phyloP scores from a whole-genome alignment of 2,888 invertebrate genomes.

The Stegophylla sp. region DNA sequence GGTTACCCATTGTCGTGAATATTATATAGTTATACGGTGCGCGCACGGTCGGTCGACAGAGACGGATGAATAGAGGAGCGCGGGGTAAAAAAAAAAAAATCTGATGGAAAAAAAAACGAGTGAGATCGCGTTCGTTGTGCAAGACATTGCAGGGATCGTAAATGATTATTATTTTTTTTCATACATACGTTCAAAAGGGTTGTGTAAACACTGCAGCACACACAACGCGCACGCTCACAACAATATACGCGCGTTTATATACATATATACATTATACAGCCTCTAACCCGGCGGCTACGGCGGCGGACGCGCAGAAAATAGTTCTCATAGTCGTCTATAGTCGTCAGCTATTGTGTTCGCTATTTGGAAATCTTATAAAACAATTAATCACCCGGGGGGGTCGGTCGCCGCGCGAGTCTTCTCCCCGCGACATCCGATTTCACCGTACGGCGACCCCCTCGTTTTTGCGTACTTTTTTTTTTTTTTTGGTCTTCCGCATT shows the following conservation, averaged over 20 bases:
- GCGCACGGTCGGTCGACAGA: not conserved
- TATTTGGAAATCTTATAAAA: conserved; percentile 59
- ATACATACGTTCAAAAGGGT: conserved; percentile 59
- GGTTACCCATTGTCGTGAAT: conserved; percentile 30
- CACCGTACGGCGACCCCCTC: conserved; percentile 1
- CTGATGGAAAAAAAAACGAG: not conserved
- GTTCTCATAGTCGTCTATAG: conserved; percentile 50
- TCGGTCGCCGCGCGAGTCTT: conserved; percentile 19
- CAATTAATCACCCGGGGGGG: conserved; percentile 54
- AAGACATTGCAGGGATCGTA: conserved; percentile 49
- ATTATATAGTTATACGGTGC: not conserved
- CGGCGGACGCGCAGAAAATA: not conserved
- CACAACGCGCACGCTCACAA: not conserved
- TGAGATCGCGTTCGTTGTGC: conserved; percentile 47
- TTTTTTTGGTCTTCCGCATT: not conserved
- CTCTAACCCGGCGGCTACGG: conserved; percentile 1
- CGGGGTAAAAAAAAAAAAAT: conserved; percentile 14
- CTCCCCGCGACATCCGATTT: conserved; percentile 31
- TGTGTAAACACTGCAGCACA: conserved; percentile 40
- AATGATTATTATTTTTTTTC: conserved; percentile 49
- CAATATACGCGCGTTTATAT: not conserved
- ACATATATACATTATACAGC: not conserved
- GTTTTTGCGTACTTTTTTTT: not conserved
- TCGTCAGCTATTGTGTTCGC: conserved; percentile 29
- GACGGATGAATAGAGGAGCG: conserved; percentile 38